Conservation (phyloP, 2,888 invertebrate genomes). For the Caenorhabditis doughertyi region DNA sequence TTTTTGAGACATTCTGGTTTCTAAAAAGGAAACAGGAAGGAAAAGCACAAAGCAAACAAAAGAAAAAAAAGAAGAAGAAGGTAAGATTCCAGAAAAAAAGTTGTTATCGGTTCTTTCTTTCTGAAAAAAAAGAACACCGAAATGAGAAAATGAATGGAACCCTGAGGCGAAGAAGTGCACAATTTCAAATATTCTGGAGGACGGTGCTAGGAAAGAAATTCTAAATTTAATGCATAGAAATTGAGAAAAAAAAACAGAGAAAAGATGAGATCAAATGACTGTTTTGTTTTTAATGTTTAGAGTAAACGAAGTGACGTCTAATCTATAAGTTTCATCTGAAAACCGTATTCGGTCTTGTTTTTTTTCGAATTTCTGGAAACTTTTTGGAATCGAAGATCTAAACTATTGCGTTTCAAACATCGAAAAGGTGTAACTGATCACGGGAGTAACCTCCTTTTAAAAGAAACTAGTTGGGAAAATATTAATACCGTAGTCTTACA, state of each 20-base stretch:
- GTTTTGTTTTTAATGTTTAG: background rate
- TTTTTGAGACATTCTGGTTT: background rate
- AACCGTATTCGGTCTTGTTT: background rate
- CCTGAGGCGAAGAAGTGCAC: conserved; percentile 1
- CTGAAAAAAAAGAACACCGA: background rate
- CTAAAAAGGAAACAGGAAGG: background rate
- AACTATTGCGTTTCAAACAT: too few species aligned
- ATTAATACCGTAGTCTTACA: too few species aligned
- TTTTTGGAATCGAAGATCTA: background rate
- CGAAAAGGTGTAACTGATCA: background rate
- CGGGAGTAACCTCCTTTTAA: too few species aligned
- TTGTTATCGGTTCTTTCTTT: background rate
- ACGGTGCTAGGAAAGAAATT: background rate
- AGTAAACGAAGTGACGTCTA: conserved; percentile 5
- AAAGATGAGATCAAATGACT: background rate
- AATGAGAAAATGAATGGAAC: background rate
- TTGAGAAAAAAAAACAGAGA: conserved; percentile 8
- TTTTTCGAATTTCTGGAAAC: background rate
- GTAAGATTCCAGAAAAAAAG: background rate
- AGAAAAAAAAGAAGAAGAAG: conserved; percentile 6
- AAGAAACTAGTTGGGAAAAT: too few species aligned
- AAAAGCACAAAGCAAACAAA: background rate
- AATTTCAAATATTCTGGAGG: background rate
- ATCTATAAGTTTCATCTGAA: background rate
- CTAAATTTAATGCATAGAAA: conserved; percentile 27